Percentiles rank a stretch among this genome's conserved stretches.
Conservation (phyloP, 2,797 vertebrate species). For the Diglossa cyanea region DNA sequence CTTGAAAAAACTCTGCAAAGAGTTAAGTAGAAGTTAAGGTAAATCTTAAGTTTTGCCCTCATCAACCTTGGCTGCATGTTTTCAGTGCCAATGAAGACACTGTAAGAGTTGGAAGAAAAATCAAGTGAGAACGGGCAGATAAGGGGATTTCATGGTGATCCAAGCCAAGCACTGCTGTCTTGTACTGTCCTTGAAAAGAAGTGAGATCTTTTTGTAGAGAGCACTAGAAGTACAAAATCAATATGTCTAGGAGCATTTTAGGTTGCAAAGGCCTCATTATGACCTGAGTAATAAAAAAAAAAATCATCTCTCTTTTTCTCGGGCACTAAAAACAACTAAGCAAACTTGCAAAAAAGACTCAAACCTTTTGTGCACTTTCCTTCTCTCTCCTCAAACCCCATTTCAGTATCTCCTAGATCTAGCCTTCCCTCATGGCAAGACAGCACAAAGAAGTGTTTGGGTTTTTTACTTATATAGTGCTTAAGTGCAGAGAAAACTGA, state of each 20-base stretch:
- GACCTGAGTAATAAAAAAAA: neutral
- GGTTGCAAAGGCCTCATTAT: constrained; percentile 3
- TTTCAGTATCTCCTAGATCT: neutral
- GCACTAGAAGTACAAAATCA: neutral
- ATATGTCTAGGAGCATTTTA: neutral
- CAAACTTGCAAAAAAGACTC: neutral
- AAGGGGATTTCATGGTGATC: neutral
- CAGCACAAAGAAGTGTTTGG: neutral
- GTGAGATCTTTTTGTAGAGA: neutral
- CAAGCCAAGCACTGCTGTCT: constrained; percentile 22
- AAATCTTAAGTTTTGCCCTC: neutral
- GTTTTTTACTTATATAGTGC: neutral
- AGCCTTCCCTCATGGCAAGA: neutral
- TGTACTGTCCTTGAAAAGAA: constrained; percentile 26
- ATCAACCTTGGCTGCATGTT: neutral
- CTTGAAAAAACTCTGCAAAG: neutral
- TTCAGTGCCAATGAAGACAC: neutral
- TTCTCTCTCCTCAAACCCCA: neutral
- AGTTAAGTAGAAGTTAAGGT: neutral
- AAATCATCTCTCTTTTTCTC: neutral
- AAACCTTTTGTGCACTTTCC: neutral
- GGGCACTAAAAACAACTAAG: neutral
- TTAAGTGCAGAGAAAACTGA: neutral
- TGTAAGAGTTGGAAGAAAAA: neutral
- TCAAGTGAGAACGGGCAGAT: constrained; percentile 12